Evolutionary conservation across 2,888 invertebrate species (phyloP).

Genomic region (Cosmia trapezina): DNA sequence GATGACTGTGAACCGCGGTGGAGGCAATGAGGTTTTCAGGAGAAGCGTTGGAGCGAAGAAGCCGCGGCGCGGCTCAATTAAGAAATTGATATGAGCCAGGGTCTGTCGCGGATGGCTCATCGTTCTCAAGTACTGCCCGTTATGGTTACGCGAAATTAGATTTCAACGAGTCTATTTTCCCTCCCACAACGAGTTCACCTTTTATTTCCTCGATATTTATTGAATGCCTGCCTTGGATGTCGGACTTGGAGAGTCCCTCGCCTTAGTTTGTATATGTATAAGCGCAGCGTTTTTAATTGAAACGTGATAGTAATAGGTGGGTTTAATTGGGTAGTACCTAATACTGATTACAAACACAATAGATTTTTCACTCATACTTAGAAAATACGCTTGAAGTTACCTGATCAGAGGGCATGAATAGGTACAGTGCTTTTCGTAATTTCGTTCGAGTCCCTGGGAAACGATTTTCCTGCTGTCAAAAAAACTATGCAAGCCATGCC

Average conservation of each 20-base stretch:
- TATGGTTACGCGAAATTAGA: constrained; percentile 90
- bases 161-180: constrained; percentile 89
- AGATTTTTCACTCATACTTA: neutral
- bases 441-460: too few relatives aligned
- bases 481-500: too few relatives aligned
- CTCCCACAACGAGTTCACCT: constrained; percentile 79
- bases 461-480: too few relatives aligned
- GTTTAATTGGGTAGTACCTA: constrained; percentile 27
- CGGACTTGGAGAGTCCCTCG: constrained; percentile 24
- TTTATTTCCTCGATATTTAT: constrained; percentile 84
- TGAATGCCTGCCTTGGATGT: constrained; percentile 71
- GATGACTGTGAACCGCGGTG: constrained; percentile 60
- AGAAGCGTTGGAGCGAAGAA: constrained; percentile 79
- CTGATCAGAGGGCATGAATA: too few relatives aligned
- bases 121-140: constrained; percentile 86
- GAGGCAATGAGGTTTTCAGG: constrained; percentile 75
- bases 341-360: constrained; percentile 35
- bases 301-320: constrained; percentile 23
- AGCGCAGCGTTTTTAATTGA: constrained; percentile 40
- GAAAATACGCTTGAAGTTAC: too few relatives aligned
- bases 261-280: constrained; percentile 23
- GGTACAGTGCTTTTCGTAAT: too few relatives aligned
- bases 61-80: constrained; percentile 84
- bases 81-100: constrained; percentile 88
- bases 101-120: constrained; percentile 89